phyloP scores from a whole-genome alignment of 2,888 invertebrate genomes.

The Clepsis dumicolana region DNA sequence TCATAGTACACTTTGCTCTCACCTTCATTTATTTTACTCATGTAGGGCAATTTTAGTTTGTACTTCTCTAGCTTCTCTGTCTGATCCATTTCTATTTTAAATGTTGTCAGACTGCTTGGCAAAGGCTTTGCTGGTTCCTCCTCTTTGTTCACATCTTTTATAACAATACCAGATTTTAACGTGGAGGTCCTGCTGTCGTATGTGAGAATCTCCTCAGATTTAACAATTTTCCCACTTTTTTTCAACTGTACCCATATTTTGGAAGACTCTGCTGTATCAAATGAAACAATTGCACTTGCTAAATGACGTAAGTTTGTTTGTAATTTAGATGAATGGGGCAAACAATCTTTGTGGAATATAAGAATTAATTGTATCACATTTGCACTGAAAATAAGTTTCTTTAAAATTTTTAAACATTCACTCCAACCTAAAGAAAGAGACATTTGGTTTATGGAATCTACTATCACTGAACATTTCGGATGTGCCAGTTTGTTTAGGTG shows the following conservation, averaged over 20 bases:
- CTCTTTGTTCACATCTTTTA: slow-evolving; percentile 60
- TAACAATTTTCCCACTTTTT: slow-evolving; percentile 83
- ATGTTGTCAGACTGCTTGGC: slow-evolving; percentile 84
- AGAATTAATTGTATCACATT: slow-evolving; percentile 68
- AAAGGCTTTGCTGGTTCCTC: slow-evolving; percentile 69
- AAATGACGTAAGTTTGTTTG: slow-evolving; percentile 79
- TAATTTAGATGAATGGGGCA: slow-evolving; percentile 70
- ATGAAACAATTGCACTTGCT: slow-evolving; percentile 69
- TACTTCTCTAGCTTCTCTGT: slow-evolving; percentile 86
- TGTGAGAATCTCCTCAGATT: slow-evolving; percentile 71
- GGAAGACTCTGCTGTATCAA: slow-evolving; percentile 56
- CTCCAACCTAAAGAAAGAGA: slow-evolving; percentile 70
- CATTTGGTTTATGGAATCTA: slow-evolving; percentile 81
- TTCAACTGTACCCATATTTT: slow-evolving; percentile 74
- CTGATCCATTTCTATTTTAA: slow-evolving; percentile 88
- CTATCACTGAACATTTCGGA: slow-evolving; percentile 62
- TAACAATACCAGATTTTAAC: slow-evolving; percentile 61
- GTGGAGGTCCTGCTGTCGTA: slow-evolving; percentile 66
- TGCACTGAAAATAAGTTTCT: slow-evolving; percentile 54
- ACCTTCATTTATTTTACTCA: slow-evolving; percentile 80
- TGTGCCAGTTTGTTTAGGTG: slow-evolving; percentile 52
- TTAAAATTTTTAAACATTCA: slow-evolving; percentile 62
- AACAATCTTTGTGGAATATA: slow-evolving; percentile 81
- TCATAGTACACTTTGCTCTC: slow-evolving; percentile 90
- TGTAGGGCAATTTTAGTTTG: slow-evolving; percentile 87